phyloP scores from a whole-genome alignment of 37 sponge, comb jelly and placozoan genomes.

The Aplysina aerophoba region DNA sequence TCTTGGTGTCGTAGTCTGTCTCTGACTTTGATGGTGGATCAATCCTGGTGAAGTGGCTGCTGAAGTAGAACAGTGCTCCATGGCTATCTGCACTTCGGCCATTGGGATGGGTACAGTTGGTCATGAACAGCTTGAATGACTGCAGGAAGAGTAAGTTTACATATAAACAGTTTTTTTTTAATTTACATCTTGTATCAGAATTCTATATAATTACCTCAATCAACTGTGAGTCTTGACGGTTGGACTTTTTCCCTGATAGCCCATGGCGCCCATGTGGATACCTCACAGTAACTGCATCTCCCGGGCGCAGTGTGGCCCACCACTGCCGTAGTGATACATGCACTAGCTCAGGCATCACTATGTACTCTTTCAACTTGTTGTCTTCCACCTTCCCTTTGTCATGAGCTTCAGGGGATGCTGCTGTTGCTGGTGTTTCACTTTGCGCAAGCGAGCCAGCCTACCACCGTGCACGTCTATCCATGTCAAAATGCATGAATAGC shows the following conservation, averaged over 20 bases:
- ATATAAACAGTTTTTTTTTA: too few relatives aligned
- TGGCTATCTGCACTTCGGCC: constrained; percentile 45
- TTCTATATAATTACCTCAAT: not conserved
- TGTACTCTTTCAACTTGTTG: not conserved
- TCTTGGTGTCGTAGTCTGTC: constrained; percentile 20
- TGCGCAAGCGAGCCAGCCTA: not conserved
- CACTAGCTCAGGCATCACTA: constrained; percentile 2
- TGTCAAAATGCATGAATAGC: constrained; percentile 5
- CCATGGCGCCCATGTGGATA: constrained; percentile 13
- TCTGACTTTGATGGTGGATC: not conserved
- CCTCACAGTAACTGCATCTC: not conserved
- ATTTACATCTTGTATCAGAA: too few relatives aligned
- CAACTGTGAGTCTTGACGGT: not conserved
- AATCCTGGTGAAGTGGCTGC: constrained; percentile 17
- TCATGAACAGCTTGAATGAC: constrained; percentile 4
- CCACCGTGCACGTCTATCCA: not conserved
- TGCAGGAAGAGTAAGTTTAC: not conserved
- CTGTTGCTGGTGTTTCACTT: too few relatives aligned
- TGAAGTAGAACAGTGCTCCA: constrained; percentile 34
- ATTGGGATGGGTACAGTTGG: constrained; percentile 37
- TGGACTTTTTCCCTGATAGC: not conserved
- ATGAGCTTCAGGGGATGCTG: not conserved
- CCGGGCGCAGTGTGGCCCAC: not conserved
- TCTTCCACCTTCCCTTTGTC: not conserved
- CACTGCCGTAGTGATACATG: not conserved